Conservation (phyloP, 2,888 invertebrate species). For the Phytoseiulus persimilis region DNA sequence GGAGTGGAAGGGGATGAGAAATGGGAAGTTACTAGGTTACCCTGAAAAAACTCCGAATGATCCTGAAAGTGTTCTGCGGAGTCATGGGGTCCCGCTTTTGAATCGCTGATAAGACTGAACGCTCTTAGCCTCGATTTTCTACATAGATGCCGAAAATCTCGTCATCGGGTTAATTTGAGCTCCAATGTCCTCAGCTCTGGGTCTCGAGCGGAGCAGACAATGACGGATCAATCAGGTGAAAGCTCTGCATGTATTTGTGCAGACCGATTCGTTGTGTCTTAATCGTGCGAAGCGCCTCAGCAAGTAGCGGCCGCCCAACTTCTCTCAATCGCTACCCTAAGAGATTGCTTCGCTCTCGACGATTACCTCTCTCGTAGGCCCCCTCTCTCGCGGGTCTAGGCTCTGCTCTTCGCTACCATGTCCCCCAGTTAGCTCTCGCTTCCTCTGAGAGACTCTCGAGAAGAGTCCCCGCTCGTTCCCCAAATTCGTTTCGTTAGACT, state of each 20-base stretch:
- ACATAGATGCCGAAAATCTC: no score
- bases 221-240: background rate
- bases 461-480: background rate
- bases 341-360: background rate
- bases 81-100: no score
- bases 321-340: background rate
- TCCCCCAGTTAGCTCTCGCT: background rate
- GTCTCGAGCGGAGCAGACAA: no score
- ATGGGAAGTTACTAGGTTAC: no score
- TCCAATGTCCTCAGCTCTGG: no score
- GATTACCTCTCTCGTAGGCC: background rate
- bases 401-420: background rate
- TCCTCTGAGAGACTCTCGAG: background rate
- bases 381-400: background rate
- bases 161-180: no score
- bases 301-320: background rate
- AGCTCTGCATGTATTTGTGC: background rate
- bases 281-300: background rate
- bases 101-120: no score
- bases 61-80: no score
- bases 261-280: background rate
- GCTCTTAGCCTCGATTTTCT: no score
- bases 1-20: no score
- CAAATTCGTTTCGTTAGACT: no score
- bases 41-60: no score